phyloP scores from a whole-genome alignment of 2,797 vertebrate genomes.

The Channallabes apus region DNA sequence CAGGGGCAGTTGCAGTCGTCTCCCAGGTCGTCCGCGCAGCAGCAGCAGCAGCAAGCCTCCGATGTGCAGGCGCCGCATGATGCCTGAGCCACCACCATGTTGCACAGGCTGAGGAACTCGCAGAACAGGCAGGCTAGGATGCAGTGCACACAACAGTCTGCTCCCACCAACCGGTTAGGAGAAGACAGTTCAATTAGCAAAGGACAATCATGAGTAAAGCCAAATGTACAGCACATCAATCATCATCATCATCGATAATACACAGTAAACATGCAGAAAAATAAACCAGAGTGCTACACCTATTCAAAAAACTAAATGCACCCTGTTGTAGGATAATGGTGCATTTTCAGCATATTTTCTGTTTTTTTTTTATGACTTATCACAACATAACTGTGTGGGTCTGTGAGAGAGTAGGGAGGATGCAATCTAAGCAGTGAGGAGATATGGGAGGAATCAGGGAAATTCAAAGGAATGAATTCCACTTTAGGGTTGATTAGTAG shows the following conservation, averaged over 20 bases:
- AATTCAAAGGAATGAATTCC: constrained; percentile 66
- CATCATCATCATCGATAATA: background rate
- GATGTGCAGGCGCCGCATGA: constrained; percentile 88
- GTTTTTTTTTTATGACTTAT: background rate
- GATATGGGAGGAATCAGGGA: constrained; percentile 55
- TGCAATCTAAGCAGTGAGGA: constrained; percentile 40
- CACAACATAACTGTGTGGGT: constrained; percentile 2
- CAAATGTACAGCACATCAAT: background rate
- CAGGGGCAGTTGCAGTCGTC: constrained; percentile 95
- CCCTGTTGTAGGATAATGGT: background rate
- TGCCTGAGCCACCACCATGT: constrained; percentile 92
- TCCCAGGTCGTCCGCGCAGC: constrained; percentile 87
- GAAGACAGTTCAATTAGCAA: constrained; percentile 9
- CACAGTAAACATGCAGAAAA: background rate
- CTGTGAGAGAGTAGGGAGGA: background rate
- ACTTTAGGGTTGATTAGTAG: constrained; percentile 76
- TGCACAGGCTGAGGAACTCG: constrained; percentile 94
- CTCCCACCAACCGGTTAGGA: constrained; percentile 11
- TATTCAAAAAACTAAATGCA: background rate
- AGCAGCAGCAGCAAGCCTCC: constrained; percentile 92
- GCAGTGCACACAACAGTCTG: constrained; percentile 98
- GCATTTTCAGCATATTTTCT: background rate
- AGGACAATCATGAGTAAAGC: background rate
- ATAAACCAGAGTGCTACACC: background rate
- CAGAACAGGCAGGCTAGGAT: constrained; percentile 98